Percentiles rank a stretch among this genome's conserved stretches.
phyloP scores from a whole-genome alignment of 2,797 vertebrate genomes.

The Astyanax mexicanus region DNA sequence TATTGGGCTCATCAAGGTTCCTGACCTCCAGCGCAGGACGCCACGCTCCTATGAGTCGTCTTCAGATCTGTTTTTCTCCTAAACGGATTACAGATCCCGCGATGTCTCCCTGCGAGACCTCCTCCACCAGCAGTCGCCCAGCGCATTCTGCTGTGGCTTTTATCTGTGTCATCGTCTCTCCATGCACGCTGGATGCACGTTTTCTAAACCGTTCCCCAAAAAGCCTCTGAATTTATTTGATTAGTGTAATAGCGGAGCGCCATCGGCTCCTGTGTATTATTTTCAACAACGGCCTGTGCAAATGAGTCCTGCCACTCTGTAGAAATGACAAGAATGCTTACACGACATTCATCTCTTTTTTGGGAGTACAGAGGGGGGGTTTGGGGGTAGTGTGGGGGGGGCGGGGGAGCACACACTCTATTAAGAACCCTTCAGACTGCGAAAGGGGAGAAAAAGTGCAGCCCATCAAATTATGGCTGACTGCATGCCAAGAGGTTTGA shows the following conservation, averaged over 20 bases:
- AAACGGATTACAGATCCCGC: conserved; percentile 50
- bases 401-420: conserved; percentile 19
- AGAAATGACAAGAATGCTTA: conserved; percentile 60
- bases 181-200: conserved; percentile 47
- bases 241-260: conserved; percentile 61
- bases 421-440: conserved; percentile 44
- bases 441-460: conserved; percentile 42
- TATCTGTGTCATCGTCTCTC: conserved; percentile 54
- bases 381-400: too few species aligned
- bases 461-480: conserved; percentile 54
- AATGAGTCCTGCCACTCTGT: conserved; percentile 55
- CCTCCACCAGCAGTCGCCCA: conserved; percentile 33
- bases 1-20: conserved; percentile 34
- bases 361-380: too few species aligned
- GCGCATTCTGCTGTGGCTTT: conserved; percentile 45
- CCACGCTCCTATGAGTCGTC: conserved; percentile 37
- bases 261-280: conserved; percentile 56
- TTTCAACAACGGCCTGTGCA: conserved; percentile 46
- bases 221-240: conserved; percentile 63
- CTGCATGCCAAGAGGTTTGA: conserved; percentile 46
- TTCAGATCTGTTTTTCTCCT: conserved; percentile 46
- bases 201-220: conserved; percentile 46
- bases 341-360: conserved; percentile 47
- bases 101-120: conserved; percentile 55
- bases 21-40: conserved; percentile 40